Evolutionary conservation across 2,888 invertebrate species (phyloP), one percentile per base, ranked within the genome.

Genomic region (Stenchaetothrips biformis): DNA sequence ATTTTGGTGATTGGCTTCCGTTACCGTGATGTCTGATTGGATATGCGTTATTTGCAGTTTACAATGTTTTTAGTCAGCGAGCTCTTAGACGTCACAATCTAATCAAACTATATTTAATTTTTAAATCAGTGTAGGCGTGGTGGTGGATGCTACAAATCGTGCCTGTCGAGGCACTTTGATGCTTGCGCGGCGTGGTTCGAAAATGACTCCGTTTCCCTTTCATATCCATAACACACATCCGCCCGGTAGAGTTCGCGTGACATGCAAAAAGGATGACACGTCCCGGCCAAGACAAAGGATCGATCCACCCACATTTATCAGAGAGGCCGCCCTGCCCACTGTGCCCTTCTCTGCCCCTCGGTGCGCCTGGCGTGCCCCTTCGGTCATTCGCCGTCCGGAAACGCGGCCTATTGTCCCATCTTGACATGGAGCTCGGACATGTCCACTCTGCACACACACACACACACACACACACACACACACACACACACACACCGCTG

Each of bases 211-310:
- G 16, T 59, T 59, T 59, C 18, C 18, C 0, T 13, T 59, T 59
- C 37, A 37, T 59, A 59, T 59, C 59, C 18, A 59, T 59, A 59
- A 59, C 59, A 18, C 25, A 74, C 67, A 74, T 74, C 67, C 67
- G 21, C 67, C 25, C 67, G 13, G 18, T 16, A 16, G 18, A 16
- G 59, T 21, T 25, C 7, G 67, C 25, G 67, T 74, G 67, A 74
- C 67, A 74, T 74, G 67, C 67, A 74, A 74, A 74, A 74, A 25
- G 67, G 67, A 74, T 74, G 67, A 74, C 67, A 25, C 67, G 25
- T 74, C n/a, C 37, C 67, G 67, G 53, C 53, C 4, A 53, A 74
- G 67, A 74, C 67, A 74, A 74, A 74, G 67, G 67, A 21, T 21
- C 37, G n/a, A 7, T 25, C 25, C 67, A 25, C 53, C 25, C 67